Evolutionary conservation across 2,797 vertebrate species (phyloP).

Genomic region (Coracias cyanogaster): DNA sequence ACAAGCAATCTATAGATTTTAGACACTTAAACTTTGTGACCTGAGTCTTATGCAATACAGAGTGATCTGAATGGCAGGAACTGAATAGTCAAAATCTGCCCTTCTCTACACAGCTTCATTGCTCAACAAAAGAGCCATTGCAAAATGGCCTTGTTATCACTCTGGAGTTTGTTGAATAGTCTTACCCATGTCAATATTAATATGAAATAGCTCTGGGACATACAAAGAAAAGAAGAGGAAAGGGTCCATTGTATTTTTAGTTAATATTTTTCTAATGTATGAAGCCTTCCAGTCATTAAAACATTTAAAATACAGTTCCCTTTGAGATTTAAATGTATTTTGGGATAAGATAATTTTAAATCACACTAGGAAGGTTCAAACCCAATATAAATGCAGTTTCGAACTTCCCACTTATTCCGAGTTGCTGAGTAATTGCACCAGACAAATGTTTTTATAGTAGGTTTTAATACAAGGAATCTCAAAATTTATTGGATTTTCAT

Average conservation of each 20-base stretch:
- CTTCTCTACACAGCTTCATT: background rate
- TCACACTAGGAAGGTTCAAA: constrained; percentile 9
- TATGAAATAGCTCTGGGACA: background rate
- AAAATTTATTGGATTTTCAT: constrained; percentile 40
- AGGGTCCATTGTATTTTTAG: background rate
- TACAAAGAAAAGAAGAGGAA: background rate
- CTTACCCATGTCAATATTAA: background rate
- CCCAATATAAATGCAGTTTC: constrained; percentile 41
- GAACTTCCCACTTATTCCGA: constrained; percentile 22
- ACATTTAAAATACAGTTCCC: background rate
- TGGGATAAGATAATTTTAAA: constrained; percentile 31
- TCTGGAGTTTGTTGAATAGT: background rate
- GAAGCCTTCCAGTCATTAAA: background rate
- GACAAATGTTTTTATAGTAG: constrained; percentile 33
- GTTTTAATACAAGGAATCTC: constrained; percentile 36
- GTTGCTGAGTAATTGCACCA: constrained; percentile 20
- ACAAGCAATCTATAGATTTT: background rate
- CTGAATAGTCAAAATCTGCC: background rate
- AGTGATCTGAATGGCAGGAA: background rate
- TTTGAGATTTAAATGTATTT: constrained; percentile 20
- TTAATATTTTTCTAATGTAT: background rate
- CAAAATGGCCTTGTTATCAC: background rate
- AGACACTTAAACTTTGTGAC: background rate
- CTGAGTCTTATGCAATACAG: background rate
- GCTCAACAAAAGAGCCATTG: background rate